Evolutionary conservation across 2,113 vertebrate genomes (phyloP), one percentile per base, ranked within the genome.

Genomic region (Lota lota): DNA sequence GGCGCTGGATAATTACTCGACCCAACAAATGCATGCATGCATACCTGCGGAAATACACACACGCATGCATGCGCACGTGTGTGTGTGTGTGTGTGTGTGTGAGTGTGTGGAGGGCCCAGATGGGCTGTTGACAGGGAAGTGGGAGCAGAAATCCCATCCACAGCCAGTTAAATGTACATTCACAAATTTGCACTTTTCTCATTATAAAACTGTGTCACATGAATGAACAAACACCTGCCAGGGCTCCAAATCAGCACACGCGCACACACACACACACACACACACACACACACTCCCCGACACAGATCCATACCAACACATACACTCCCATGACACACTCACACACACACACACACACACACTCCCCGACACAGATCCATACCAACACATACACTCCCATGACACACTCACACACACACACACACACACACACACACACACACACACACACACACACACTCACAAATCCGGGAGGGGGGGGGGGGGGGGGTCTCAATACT

Each of bases 141-240:
- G 66, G 71, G 76, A 77, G 70, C 70, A 85, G 79, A 56, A 56
- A 56, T 56, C 53, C 66, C 79, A 83, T 61, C 73, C 79, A 72
- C 72, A 74, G 74, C 73, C 72, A 53, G 75, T 74, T 77, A 80
- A 85, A 85, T 85, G 83, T 84, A 85, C 81, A 85, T 80, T 83
- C 63, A 66, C 67, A 82, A 86, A 90, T 87, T 82, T 88, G 87
- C 87, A 84, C 88, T 88, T 90, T 87, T 86, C 88, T 90, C 85
- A 85, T 90, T 88, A 90, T 85, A 84, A 85, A 84, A 80, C 64
- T 77, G 80, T 90, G 88, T 90, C 87, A 83, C 75, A 79, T 75
- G 87, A 88, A 85, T 84, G 81, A 84, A 80, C 84, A 82, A 79
- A 84, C 83, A 84, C 84, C 84, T 88, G 87, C 81, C 83, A 78